Evolutionary conservation across 2,888 invertebrate genomes (phyloP).

Genomic region (Ceriagrion tenellum): DNA sequence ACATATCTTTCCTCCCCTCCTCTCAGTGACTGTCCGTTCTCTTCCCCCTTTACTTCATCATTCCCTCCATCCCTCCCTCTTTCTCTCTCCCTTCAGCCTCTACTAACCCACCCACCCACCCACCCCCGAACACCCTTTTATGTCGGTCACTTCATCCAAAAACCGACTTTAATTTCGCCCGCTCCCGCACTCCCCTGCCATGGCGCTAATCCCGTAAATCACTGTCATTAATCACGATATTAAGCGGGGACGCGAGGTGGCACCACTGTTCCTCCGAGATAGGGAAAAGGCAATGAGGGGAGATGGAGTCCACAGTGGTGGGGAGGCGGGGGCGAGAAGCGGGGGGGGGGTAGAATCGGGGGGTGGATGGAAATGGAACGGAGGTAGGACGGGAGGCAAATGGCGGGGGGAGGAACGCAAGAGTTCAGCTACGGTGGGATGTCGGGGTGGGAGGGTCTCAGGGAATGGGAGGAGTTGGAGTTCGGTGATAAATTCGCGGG

Average conservation of each 20-base stretch:
- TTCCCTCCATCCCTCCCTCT: neutral
- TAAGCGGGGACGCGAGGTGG: slow-evolving; percentile 61
- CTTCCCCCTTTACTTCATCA: too few species aligned
- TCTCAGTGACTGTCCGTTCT: too few species aligned
- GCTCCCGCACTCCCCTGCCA: slow-evolving; percentile 38
- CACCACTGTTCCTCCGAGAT: slow-evolving; percentile 58
- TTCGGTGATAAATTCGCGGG: slow-evolving; percentile 51
- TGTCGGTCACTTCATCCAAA: slow-evolving; percentile 66
- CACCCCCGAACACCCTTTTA: slow-evolving; percentile 2
- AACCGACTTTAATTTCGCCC: slow-evolving; percentile 63
- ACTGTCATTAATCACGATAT: slow-evolving; percentile 66
- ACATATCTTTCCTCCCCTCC: too few species aligned
- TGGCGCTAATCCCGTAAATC: slow-evolving; percentile 61
- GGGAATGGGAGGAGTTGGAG: neutral
- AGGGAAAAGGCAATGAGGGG: slow-evolving; percentile 51
- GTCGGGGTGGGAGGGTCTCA: neutral
- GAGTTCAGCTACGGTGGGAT: neutral
- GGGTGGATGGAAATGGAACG: neutral
- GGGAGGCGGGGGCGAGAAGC: neutral
- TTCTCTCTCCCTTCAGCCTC: neutral
- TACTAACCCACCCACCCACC: neutral
- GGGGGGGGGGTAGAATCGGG: neutral
- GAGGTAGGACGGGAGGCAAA: neutral
- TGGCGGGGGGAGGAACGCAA: too few species aligned
- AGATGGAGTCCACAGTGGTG: neutral